Evolutionary conservation across 92 coral and sea anemone genomes (phyloP).

Genomic region (Heliopora coerulea): DNA sequence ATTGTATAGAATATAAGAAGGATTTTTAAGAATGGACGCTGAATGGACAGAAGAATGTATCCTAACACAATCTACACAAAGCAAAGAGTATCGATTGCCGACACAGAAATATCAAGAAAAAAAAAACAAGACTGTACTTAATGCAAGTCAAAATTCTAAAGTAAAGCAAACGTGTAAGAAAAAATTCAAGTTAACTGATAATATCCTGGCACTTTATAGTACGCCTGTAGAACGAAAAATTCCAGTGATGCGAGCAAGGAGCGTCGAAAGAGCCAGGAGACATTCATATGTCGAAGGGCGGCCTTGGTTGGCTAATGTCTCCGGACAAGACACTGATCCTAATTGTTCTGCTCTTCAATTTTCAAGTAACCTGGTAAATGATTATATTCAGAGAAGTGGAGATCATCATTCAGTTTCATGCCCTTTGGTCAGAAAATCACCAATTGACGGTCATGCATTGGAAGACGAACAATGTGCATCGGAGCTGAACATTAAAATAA

Average conservation of each 20-base stretch:
- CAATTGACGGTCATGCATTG: background rate
- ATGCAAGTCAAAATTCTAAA: background rate
- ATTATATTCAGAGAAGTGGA: background rate
- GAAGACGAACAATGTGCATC: background rate
- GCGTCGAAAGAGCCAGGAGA: background rate
- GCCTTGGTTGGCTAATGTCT: background rate
- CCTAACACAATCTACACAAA: background rate
- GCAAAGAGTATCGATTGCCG: conserved; percentile 33
- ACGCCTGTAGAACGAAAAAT: conserved; percentile 35
- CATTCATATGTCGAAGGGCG: background rate
- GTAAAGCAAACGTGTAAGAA: background rate
- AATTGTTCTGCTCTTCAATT: conserved; percentile 4
- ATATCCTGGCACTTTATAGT: conserved; percentile 24
- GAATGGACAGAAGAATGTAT: conserved; percentile 21
- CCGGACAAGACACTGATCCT: background rate
- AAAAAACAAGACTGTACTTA: background rate
- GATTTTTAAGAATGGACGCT: background rate
- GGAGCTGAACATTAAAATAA: background rate
- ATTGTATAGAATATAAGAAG: background rate
- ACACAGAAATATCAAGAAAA: conserved; percentile 34
- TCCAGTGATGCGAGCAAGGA: conserved; percentile 11
- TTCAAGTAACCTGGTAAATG: conserved; percentile 22
- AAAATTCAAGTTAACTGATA: conserved; percentile 20
- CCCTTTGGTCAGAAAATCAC: background rate
- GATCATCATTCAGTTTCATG: background rate